Evolutionary conservation across 2,113 vertebrate species (phyloP), one percentile per base, ranked within the genome.

Genomic region (Osmerus mordax): DNA sequence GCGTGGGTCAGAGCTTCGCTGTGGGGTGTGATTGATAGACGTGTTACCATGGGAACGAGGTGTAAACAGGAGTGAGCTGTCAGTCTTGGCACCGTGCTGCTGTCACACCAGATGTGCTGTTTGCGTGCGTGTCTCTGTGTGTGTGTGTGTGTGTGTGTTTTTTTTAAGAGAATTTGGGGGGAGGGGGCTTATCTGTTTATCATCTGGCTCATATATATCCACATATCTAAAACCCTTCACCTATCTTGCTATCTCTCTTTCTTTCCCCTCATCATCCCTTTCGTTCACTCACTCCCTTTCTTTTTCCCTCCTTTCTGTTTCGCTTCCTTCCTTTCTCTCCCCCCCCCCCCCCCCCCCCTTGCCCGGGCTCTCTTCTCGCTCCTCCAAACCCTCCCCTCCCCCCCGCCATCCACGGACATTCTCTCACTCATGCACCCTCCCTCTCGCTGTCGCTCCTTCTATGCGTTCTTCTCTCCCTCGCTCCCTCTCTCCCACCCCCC

Each of bases 41-140:
- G 75, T 84, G 88, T 90, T 90, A 87, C 89, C 84, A 80, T 87
- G 88, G 89, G 81, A 89, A 90, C 87, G 71, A 73, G 81, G 84
- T 81, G 83, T 90, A 89, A 90, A 90, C 88, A 89, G 86, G 86
- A 82, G 85, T 72, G 71, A 83, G 85, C 85, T 89, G 88, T 89
- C 89, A 88, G 88, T 88, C 89, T 88, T 90, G 69, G 70, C 82
- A 72, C 89, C 83, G 87, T 88, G 87, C 88, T 83, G 88, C 89
- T 89, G 89, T 91, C 89, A 89, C 89, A 88, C 88, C 87, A 91
- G 88, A 91, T 90, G 88, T 89, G 88, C 84, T 83, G 86, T 86
- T 82, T 86, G 83, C 84, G 83, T 80, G 89, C 83, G 72, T 36
- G 18, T 76, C 72, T 61, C 62, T 74, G 75, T 55, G 53, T 29